Base-by-base conservation (phyloP, 2,113 vertebrate genomes). In the Platichthys stellatus region DNA sequence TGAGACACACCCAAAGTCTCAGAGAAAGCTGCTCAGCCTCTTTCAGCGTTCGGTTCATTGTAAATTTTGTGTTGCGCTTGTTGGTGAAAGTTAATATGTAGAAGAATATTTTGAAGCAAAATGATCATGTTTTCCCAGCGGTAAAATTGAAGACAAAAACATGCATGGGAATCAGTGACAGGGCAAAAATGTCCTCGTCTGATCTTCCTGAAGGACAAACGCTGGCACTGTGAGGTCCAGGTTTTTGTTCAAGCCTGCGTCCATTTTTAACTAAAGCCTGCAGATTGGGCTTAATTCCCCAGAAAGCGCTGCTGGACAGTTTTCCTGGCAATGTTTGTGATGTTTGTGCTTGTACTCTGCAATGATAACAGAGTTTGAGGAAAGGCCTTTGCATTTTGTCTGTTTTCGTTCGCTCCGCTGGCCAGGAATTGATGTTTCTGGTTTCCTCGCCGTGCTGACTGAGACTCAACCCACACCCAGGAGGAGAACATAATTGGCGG, bases 401-500 rank as follows among this genome's bases (percentile, higher is more conserved):
- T 85, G 82, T 89, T 92, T 90, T 89, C 86, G 75, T 80, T 81
- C 56, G 13, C 80, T 89, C 83, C 59, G 54, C 74, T 80, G 78
- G 61, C 82, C 85, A 84, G 59, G 87, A 89, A 88, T 86, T 89
- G 87, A 92, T 88, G 90, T 86, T 92, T 91, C 87, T 90, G 91
- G 88, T 88, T 94, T 91, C 77, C 72, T 74, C 43, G 69, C 80
- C 77, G 13, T 73, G 82, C 86, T 79, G 85, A 88, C 86, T 78
- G 13, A 88, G 64, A 75, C 86, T 86, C 88, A 90, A 89, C 91
- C 93, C 90, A 93, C 93, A 94, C 93, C 92, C 92, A 92, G 88
- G 85, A 92, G 80, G 73, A 89, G 88, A 83, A 86, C 89, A 92
- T 94, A 95, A 95, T 94, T 94, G 92, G 81, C 12, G 71, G 93